Conservation (phyloP, 2,888 invertebrate species). For the Caenorhabditis becei region DNA sequence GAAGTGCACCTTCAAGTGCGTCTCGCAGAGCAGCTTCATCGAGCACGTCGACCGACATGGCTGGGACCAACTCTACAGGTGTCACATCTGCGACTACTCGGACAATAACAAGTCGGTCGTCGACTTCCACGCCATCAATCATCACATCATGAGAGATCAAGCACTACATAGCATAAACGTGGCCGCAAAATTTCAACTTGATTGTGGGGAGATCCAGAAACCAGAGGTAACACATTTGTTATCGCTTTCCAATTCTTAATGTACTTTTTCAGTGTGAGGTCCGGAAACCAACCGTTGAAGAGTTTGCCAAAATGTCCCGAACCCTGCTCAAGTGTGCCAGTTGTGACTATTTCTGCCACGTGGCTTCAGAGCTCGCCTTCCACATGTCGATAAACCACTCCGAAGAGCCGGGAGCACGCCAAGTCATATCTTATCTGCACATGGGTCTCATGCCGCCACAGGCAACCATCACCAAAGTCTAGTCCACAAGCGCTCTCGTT, state of each 20-base stretch:
- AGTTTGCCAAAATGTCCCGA: constrained; percentile 13
- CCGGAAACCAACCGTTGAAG: constrained; percentile 16
- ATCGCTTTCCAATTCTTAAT: not conserved
- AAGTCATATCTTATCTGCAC: constrained; percentile 33
- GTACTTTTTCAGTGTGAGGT: constrained; percentile 17
- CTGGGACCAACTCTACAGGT: constrained; percentile 52
- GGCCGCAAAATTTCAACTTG: constrained; percentile 14
- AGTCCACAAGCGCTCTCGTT: not conserved
- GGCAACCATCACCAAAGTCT: constrained; percentile 8
- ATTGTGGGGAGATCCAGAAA: constrained; percentile 26
- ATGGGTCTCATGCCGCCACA: constrained; percentile 53
- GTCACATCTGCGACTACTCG: constrained; percentile 70
- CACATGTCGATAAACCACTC: constrained; percentile 39
- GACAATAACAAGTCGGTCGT: constrained; percentile 68
- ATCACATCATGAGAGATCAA: constrained; percentile 63
- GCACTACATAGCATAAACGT: constrained; percentile 29
- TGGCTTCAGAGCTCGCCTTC: constrained; percentile 38
- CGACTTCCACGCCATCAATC: constrained; percentile 72
- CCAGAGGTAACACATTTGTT: constrained; percentile 27
- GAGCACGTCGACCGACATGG: constrained; percentile 73
- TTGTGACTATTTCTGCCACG: constrained; percentile 48
- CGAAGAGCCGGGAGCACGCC: constrained; percentile 18
- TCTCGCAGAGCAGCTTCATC: constrained; percentile 60
- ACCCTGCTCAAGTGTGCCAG: constrained; percentile 27
- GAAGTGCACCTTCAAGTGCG: constrained; percentile 71